Conservation (phyloP, 2,797 vertebrate species). For the Microchirus variegatus region DNA sequence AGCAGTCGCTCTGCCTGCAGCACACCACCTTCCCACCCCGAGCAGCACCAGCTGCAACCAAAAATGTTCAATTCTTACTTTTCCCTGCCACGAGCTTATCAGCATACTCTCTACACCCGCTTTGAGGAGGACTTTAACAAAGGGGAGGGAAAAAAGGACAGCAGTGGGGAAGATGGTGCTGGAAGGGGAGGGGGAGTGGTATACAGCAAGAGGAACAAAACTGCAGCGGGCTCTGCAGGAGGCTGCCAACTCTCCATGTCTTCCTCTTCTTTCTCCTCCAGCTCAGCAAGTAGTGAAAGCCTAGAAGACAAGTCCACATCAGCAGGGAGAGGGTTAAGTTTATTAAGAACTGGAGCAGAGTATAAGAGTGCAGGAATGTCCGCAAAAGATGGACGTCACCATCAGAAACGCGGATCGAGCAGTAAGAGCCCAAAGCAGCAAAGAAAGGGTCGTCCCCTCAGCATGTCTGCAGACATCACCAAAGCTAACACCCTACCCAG, state of each 20-base stretch:
- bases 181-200: constrained; percentile 63
- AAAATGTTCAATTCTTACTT: constrained; percentile 84
- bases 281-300: constrained; percentile 87
- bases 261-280: constrained; percentile 85
- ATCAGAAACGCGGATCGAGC: constrained; percentile 73
- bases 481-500: constrained; percentile 85
- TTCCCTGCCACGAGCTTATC: constrained; percentile 83
- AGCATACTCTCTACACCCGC: constrained; percentile 79
- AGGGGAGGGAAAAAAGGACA: constrained; percentile 71
- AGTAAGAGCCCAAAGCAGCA: constrained; percentile 79
- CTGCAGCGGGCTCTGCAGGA: constrained; percentile 69
- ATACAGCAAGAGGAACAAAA: constrained; percentile 77
- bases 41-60: constrained; percentile 79
- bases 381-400: constrained; percentile 74
- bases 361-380: constrained; percentile 68
- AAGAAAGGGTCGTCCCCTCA: constrained; percentile 71
- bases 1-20: constrained; percentile 82
- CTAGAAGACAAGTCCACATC: constrained; percentile 83
- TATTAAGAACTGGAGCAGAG: constrained; percentile 65
- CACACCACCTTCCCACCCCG: constrained; percentile 78
- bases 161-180: constrained; percentile 48
- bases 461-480: constrained; percentile 79
- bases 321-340: constrained; percentile 67
- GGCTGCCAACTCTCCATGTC: constrained; percentile 82
- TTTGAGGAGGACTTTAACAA: constrained; percentile 82